Conservation (phyloP, 2,113 vertebrate species). For the Cettia cetti region DNA sequence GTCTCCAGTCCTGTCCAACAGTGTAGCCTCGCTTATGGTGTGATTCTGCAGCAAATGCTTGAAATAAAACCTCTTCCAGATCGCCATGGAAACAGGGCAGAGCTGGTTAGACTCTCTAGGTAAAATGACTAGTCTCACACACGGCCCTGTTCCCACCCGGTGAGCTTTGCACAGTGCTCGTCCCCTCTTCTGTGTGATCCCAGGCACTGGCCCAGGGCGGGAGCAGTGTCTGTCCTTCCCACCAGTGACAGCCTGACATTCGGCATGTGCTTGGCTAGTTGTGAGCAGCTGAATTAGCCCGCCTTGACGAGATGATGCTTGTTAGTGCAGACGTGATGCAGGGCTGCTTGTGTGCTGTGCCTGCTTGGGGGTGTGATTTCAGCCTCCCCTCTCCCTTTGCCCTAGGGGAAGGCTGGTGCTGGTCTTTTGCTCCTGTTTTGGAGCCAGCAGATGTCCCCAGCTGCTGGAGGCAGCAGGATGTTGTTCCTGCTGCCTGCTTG, state of each 20-base stretch:
- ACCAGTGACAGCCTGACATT: not conserved
- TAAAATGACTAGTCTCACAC: not conserved
- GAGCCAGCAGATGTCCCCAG: not conserved
- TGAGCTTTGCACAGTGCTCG: accelerated
- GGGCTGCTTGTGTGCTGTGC: not conserved
- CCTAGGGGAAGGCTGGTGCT: not conserved
- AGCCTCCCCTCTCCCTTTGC: not conserved
- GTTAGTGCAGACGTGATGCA: accelerated
- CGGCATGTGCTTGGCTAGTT: accelerated
- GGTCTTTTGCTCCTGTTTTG: not conserved
- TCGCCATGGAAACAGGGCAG: slow-evolving; percentile 39
- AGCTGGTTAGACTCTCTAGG: not conserved
- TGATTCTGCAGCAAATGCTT: slow-evolving; percentile 30
- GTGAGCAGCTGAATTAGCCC: not conserved
- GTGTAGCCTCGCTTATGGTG: slow-evolving; percentile 11
- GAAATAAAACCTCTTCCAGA: not conserved
- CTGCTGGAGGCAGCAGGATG: not conserved
- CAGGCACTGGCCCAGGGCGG: not conserved
- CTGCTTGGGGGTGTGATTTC: accelerated
- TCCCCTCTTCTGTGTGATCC: not conserved
- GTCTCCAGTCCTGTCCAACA: not conserved
- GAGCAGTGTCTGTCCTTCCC: not conserved
- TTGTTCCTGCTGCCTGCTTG: not conserved
- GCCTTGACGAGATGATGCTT: not conserved
- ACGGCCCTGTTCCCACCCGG: not conserved